phyloP scores from a whole-genome alignment of 2,888 invertebrate genomes.

The Drosophila atripex region DNA sequence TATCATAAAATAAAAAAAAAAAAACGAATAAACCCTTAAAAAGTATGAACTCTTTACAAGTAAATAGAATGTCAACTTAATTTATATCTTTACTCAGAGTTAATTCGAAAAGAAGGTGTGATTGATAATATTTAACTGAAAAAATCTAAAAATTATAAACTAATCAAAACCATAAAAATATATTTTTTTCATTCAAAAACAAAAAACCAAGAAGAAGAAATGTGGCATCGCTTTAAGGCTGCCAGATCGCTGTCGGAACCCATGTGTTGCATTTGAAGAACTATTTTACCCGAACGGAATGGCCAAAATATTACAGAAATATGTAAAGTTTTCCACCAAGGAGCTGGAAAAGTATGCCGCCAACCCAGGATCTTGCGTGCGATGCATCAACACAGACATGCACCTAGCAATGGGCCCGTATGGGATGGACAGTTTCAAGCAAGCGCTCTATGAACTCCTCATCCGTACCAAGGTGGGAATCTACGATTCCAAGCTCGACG shows the following conservation, averaged over 20 bases:
- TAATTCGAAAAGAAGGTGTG: no score
- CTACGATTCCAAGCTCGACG: constrained; percentile 85
- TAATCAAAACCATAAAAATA: no score
- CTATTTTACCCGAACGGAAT: constrained; percentile 54
- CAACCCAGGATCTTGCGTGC: constrained; percentile 85
- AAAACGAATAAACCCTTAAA: no score
- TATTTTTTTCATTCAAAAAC: no score
- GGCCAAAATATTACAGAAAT: constrained; percentile 81
- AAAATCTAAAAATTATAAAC: neutral
- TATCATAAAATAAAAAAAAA: neutral
- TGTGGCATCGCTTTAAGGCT: constrained; percentile 4
- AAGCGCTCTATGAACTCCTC: constrained; percentile 84
- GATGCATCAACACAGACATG: constrained; percentile 83
- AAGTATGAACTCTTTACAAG: no score
- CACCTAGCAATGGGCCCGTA: constrained; percentile 86
- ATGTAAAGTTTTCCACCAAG: constrained; percentile 82
- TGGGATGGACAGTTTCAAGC: constrained; percentile 84
- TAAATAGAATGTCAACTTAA: no score
- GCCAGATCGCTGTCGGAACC: constrained; percentile 39
- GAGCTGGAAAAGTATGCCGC: constrained; percentile 85
- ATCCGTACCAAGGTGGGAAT: constrained; percentile 84
- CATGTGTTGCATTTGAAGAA: constrained; percentile 49
- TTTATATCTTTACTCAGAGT: no score
- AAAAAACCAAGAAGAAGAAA: no score
- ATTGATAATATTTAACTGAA: no score